phyloP scores from a whole-genome alignment of 2,113 vertebrate species.

The Rhinoptilus africanus region DNA sequence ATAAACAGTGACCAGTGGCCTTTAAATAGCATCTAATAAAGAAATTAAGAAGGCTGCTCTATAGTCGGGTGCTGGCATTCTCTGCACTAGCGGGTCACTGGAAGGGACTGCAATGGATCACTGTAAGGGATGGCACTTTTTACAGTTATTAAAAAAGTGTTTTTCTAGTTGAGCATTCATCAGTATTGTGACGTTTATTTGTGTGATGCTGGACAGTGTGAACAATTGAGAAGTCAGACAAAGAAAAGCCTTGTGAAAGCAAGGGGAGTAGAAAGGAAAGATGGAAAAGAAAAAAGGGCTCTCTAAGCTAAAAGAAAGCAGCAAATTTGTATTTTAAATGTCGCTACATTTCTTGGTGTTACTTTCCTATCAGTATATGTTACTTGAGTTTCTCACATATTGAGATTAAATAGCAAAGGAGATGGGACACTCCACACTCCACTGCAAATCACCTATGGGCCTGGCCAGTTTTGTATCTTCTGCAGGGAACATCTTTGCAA shows the following conservation, averaged over 20 bases:
- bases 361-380: neutral
- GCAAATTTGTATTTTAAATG: neutral
- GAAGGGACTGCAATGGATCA: neutral
- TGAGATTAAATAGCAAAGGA: neutral
- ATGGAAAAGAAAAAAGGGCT: neutral
- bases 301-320: neutral
- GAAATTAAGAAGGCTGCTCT: neutral
- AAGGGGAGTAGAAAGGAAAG: neutral
- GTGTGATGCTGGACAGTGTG: neutral
- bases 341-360: neutral
- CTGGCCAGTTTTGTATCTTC: neutral
- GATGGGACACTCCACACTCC: neutral
- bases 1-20: neutral
- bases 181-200: neutral
- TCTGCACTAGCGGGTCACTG: neutral
- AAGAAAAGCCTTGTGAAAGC: neutral
- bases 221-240: neutral
- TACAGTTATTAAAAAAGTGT: neutral
- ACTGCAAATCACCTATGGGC: neutral
- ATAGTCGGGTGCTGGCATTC: neutral
- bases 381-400: neutral
- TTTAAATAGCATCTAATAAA: neutral
- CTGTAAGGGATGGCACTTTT: neutral
- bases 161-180: neutral
- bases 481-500: neutral